Evolutionary conservation across 2,888 invertebrate species (phyloP).

Genomic region (Crossocerus cetratus): DNA sequence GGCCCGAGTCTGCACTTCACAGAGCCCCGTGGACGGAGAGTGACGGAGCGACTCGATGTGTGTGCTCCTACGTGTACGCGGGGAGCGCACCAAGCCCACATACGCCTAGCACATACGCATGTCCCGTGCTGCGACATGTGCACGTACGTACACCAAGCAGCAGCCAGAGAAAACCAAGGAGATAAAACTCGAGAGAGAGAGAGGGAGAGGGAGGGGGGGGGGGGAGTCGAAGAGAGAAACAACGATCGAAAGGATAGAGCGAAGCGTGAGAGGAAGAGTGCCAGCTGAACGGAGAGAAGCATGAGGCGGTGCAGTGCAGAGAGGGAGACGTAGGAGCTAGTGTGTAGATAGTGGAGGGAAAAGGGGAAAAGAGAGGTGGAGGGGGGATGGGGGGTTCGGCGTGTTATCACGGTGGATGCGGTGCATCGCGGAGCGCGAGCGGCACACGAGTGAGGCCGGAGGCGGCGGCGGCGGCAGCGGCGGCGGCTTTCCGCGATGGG

Average conservation of each 20-base stretch:
- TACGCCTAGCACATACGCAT: neutral
- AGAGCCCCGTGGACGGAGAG: constrained; percentile 36
- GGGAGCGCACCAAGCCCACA: constrained; percentile 8
- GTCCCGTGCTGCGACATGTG: neutral
- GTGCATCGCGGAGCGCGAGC: constrained; percentile 8
- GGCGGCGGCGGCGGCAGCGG: neutral
- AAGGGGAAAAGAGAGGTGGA: constrained; percentile 13
- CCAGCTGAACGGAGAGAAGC: constrained; percentile 30
- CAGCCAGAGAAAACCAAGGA: constrained; percentile 43
- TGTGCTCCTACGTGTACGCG: constrained; percentile 13
- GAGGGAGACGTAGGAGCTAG: constrained; percentile 11
- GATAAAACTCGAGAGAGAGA: constrained; percentile 19
- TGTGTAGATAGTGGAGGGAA: constrained; percentile 16
- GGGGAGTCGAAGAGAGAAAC: neutral
- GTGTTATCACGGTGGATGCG: constrained; percentile 34
- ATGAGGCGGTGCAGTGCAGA: constrained; percentile 23
- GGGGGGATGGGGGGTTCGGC: constrained; percentile 9
- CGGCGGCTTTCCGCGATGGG: neutral
- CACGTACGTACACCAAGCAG: constrained; percentile 4
- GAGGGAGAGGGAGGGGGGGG: constrained; percentile 22
- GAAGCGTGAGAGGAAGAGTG: too few relatives aligned
- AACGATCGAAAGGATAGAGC: neutral
- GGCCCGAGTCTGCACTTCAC: constrained; percentile 6
- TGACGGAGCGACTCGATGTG: constrained; percentile 21
- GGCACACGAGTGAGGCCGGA: constrained; percentile 11